phyloP scores from a whole-genome alignment of 2,113 vertebrate genomes.

The Rhinoderma darwinii region DNA sequence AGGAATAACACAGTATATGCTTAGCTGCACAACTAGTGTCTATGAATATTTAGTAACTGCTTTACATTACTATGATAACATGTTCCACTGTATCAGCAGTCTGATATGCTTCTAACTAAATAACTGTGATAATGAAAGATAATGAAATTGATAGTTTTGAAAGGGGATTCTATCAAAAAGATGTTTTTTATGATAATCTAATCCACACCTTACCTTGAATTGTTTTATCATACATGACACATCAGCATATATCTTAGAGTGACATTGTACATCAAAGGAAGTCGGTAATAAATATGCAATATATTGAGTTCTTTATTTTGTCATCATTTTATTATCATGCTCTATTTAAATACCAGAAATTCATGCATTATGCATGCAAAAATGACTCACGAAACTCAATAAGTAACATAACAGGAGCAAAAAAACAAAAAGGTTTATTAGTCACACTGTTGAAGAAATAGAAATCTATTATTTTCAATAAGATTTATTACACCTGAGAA shows the following conservation, averaged over 20 bases:
- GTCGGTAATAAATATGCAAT: neutral
- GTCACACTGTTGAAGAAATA: neutral
- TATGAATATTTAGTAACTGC: neutral
- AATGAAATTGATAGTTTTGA: neutral
- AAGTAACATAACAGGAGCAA: neutral
- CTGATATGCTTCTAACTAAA: neutral
- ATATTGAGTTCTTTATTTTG: neutral
- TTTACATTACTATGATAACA: neutral
- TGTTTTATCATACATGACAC: neutral
- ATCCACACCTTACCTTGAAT: neutral
- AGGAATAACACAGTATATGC: neutral
- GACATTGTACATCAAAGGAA: neutral
- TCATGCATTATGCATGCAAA: neutral
- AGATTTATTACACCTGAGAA: neutral
- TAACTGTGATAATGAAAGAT: neutral
- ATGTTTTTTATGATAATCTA: neutral
- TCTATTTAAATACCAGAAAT: neutral
- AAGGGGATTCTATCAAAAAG: neutral
- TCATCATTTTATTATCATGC: neutral
- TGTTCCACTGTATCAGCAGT: neutral
- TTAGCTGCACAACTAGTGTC: neutral
- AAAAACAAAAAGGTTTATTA: neutral
- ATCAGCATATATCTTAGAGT: neutral
- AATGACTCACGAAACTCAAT: neutral
- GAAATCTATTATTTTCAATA: slow-evolving; percentile 6